phyloP scores from a whole-genome alignment of 2,113 vertebrate species.

The Pimephales promelas region DNA sequence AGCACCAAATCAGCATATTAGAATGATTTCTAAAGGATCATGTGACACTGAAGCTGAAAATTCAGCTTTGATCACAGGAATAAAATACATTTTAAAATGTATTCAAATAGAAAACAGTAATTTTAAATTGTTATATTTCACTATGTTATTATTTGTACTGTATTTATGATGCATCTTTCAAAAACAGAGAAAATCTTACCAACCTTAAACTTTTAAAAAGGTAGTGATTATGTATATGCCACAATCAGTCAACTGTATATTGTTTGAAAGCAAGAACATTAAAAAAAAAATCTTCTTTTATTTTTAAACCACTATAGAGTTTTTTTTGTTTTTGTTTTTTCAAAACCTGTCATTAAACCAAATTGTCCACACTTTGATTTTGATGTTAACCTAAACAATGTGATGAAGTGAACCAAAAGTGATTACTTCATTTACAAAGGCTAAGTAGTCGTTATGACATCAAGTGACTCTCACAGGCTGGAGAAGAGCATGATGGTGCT shows the following conservation, averaged over 20 bases:
- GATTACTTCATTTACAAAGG: conserved; percentile 22
- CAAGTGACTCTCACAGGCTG: conserved; percentile 33
- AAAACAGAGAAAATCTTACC: not conserved
- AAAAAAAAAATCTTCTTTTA: not conserved
- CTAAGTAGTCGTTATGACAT: conserved; percentile 37
- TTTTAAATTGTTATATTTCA: not conserved
- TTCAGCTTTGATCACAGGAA: not conserved
- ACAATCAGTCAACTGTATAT: not conserved
- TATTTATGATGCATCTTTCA: not conserved
- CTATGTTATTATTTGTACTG: not conserved
- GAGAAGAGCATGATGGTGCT: conserved; percentile 41
- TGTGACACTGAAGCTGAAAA: not conserved
- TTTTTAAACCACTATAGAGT: not conserved
- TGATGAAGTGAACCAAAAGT: conserved; percentile 3
- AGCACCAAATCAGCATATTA: not conserved
- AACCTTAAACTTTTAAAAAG: not conserved
- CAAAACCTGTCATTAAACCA: not conserved
- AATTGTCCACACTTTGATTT: not conserved
- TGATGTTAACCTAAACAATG: not conserved
- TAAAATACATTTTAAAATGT: not conserved
- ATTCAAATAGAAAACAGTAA: not conserved
- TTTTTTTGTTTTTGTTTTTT: not conserved
- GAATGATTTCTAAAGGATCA: not conserved
- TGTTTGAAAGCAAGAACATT: not conserved
- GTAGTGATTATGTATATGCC: not conserved